These are phyloP conservation scores for Zaprionus gabonicus DNA, from an alignment of 1,140 invertebrate genomes.

Conservation along the genomic window DNA sequence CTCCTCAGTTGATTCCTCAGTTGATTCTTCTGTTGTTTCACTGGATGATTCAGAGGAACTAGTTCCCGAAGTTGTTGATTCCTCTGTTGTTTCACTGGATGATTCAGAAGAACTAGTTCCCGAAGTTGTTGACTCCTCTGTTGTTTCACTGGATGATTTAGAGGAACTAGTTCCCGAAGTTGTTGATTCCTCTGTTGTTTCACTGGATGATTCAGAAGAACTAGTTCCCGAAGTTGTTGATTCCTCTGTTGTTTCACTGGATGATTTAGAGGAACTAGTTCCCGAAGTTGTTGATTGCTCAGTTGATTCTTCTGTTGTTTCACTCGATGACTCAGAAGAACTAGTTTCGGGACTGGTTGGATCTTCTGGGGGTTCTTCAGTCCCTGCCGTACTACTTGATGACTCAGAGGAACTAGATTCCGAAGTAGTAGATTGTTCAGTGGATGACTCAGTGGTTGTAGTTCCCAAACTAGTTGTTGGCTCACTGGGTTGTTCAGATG, in stretches of 20 bases:
- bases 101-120: neutral
- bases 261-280: neutral
- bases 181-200: neutral
- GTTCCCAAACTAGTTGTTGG: neutral
- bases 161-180: neutral
- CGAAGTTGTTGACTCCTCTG: neutral
- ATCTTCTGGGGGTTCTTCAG: neutral
- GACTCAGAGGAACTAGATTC: constrained; percentile 6
- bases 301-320: neutral
- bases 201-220: neutral
- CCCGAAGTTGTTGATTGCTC: neutral
- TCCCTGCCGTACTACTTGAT: neutral
- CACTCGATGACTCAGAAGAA: neutral
- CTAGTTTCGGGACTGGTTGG: neutral
- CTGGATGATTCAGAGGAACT: neutral
- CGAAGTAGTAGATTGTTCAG: neutral
- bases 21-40: no score
- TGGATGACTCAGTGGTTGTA: neutral
- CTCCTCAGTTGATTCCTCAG: no score
- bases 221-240: neutral
- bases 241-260: neutral
- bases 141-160: neutral
- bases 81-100: neutral
- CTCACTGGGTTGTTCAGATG: neutral
- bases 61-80: neutral